Percentiles rank a stretch among this genome's conserved stretches.
Conservation (phyloP, 2,113 vertebrate genomes). For the Cariama cristata region DNA sequence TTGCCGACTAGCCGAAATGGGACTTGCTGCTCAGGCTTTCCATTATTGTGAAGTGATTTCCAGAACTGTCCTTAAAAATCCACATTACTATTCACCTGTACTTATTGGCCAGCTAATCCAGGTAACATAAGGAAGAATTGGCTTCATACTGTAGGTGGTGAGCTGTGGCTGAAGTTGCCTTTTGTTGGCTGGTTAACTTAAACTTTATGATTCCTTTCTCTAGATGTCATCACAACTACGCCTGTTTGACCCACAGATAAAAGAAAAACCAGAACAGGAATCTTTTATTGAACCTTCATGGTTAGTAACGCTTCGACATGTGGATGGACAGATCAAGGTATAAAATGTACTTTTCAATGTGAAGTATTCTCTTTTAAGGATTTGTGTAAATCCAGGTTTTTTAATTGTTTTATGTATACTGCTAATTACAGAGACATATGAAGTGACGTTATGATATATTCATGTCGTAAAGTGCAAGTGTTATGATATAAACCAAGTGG, state of each 20-base stretch:
- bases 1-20: conserved; percentile 91
- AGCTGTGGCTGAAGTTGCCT: background rate
- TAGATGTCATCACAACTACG: conserved; percentile 90
- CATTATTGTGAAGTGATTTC: conserved; percentile 98
- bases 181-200: background rate
- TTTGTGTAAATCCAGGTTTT: background rate
- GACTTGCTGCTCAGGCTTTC: conserved; percentile 92
- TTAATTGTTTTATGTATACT: background rate
- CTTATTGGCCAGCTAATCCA: conserved; percentile 90
- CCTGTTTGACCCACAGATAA: conserved; percentile 95
- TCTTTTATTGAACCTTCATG: conserved; percentile 87
- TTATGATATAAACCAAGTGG: background rate
- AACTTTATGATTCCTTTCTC: background rate
- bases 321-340: conserved; percentile 90
- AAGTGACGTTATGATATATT: background rate
- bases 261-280: conserved; percentile 95
- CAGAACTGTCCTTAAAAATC: conserved; percentile 82
- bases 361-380: background rate
- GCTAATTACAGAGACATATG: background rate
- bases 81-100: conserved; percentile 83
- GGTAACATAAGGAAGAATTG: conserved; percentile 62
- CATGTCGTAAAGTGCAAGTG: background rate
- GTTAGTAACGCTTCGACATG: conserved; percentile 82
- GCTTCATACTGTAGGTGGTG: background rate
- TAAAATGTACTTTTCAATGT: background rate